Evolutionary conservation across 2,113 vertebrate species (phyloP).

Genomic region (Gadus chalcogrammus): DNA sequence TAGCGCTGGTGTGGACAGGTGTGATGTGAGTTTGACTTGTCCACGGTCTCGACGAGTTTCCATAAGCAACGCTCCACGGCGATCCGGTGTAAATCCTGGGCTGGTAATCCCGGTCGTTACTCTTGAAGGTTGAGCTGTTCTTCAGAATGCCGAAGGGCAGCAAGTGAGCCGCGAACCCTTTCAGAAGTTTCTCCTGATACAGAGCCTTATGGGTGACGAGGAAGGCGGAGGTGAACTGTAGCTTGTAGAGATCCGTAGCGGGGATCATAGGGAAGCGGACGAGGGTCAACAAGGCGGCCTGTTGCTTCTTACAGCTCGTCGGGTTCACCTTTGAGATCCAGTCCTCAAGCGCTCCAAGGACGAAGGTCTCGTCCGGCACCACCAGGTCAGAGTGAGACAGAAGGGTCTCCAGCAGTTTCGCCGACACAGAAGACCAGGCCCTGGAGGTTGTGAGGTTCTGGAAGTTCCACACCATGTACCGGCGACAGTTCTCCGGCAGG

Average conservation of each 20-base stretch:
- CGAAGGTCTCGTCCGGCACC: slow-evolving; percentile 63
- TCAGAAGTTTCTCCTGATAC: slow-evolving; percentile 51
- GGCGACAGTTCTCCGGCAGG: slow-evolving; percentile 68
- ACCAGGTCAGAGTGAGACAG: slow-evolving; percentile 68
- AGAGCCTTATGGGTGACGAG: slow-evolving; percentile 45
- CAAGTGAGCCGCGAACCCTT: slow-evolving; percentile 72
- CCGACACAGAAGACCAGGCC: slow-evolving; percentile 50
- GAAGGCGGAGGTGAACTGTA: slow-evolving; percentile 63
- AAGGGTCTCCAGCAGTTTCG: slow-evolving; percentile 49
- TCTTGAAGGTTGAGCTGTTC: slow-evolving; percentile 36
- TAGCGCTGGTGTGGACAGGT: slow-evolving; percentile 64
- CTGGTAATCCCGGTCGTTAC: slow-evolving; percentile 41
- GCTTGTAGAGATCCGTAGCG: slow-evolving; percentile 59
- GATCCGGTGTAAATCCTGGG: slow-evolving; percentile 70
- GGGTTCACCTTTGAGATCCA: slow-evolving; percentile 48
- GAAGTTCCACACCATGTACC: slow-evolving; percentile 73
- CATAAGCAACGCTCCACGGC: slow-evolving; percentile 55
- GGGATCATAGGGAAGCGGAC: slow-evolving; percentile 77
- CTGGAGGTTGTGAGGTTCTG: slow-evolving; percentile 53
- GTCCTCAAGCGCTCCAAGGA: slow-evolving; percentile 63
- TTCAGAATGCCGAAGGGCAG: slow-evolving; percentile 53
- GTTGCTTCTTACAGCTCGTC: slow-evolving; percentile 12
- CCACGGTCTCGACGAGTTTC: too few relatives aligned
- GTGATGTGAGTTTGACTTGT: slow-evolving; percentile 27
- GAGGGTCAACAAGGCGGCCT: slow-evolving; percentile 47